Conservation (phyloP, 2,113 vertebrate species). For the Corvus moneduloides region DNA sequence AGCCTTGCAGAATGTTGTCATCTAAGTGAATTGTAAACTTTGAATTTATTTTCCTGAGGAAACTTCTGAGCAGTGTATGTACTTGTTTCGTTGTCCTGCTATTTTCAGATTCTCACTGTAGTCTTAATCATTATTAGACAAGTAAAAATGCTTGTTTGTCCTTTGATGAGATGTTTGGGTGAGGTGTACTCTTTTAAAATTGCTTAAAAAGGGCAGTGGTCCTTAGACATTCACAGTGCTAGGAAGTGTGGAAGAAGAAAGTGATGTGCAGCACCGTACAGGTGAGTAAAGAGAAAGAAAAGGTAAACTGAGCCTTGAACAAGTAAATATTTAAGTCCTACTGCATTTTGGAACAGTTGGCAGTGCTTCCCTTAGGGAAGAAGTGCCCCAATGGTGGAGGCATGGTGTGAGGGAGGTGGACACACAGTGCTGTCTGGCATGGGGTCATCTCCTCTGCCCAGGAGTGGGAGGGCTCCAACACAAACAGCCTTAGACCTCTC, state of each 20-base stretch:
- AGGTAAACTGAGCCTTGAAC: not conserved
- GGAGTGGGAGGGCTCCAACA: too few relatives aligned
- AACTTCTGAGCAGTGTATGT: not conserved
- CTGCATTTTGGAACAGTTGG: not conserved
- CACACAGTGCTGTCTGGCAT: rapidly evolving
- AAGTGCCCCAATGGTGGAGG: rapidly evolving
- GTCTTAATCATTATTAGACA: not conserved
- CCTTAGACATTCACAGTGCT: not conserved
- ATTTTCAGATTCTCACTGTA: not conserved
- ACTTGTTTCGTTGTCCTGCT: not conserved
- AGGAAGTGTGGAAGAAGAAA: not conserved
- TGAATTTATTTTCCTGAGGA: not conserved
- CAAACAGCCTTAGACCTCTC: rapidly evolving
- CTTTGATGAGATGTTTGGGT: not conserved
- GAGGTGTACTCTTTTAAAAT: not conserved
- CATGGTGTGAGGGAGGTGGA: rapidly evolving
- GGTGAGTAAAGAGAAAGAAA: not conserved
- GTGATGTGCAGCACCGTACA: rapidly evolving
- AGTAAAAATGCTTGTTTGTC: not conserved
- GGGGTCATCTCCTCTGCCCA: rapidly evolving
- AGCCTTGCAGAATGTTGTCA: not conserved
- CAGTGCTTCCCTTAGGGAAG: not conserved
- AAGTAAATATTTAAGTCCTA: not conserved
- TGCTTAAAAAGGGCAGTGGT: not conserved
- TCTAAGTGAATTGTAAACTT: not conserved